Percentiles rank a stretch among this genome's conserved stretches.
Evolutionary conservation across 2,888 invertebrate species (phyloP).

Genomic region (Polylopha cassiicola): DNA sequence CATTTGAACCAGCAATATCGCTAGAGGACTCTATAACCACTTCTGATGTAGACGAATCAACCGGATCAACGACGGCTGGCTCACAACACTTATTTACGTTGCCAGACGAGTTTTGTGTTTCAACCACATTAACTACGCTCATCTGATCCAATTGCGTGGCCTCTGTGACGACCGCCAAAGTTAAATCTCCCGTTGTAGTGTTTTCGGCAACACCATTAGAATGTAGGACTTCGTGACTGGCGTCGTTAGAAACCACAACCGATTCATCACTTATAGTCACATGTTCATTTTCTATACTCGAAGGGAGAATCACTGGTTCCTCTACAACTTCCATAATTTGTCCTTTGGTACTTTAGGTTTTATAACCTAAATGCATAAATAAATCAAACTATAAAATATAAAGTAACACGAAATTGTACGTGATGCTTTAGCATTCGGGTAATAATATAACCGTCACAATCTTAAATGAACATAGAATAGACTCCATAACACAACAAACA

Average conservation of each 20-base stretch:
- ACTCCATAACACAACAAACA: no score
- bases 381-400: slow-evolving; percentile 30
- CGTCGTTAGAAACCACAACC: slow-evolving; percentile 33
- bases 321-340: slow-evolving; percentile 43
- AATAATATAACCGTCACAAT: no score
- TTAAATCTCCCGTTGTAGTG: slow-evolving; percentile 9
- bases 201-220: slow-evolving; percentile 56
- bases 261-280: slow-evolving; percentile 35
- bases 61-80: slow-evolving; percentile 3
- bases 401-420: slow-evolving; percentile 15
- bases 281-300: slow-evolving; percentile 41
- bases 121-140: slow-evolving; percentile 2
- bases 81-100: background rate
- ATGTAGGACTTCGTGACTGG: slow-evolving; percentile 53
- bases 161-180: slow-evolving; percentile 2
- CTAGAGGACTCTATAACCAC: slow-evolving; percentile 3
- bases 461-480: no score
- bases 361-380: slow-evolving; percentile 37
- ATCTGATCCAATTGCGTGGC: slow-evolving; percentile 5
- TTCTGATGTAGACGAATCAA: slow-evolving; percentile 1
- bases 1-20: background rate
- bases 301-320: slow-evolving; percentile 37
- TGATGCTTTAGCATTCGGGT: no score
- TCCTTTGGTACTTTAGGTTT: slow-evolving; percentile 16
- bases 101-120: no score